Evolutionary conservation across 2,888 invertebrate genomes (phyloP), one percentile per base, ranked within the genome.

Genomic region (Chrysopilus asiliformis): DNA sequence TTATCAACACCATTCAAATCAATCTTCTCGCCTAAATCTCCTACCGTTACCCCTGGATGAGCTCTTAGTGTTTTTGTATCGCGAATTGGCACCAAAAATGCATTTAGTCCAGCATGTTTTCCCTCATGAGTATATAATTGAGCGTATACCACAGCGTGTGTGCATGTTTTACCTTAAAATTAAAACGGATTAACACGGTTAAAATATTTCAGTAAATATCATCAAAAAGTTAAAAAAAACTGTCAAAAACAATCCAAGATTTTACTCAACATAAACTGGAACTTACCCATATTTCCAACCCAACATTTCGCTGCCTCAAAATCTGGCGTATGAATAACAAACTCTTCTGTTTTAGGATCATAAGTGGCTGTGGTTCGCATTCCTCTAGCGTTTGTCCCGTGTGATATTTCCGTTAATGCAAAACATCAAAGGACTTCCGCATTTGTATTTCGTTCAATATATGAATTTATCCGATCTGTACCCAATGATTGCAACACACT

Each of bases 1-100:
- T 95, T 95, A 57, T 95, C 95, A 26, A 94, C 63, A 3, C 90
- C 93, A 60, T 94, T 89, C 7, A 90, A 68, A 0, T 86, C 93
- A 27, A 86, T 68, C 64, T 95, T 95, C 57, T 84, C 83, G 1
- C 95, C 95, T 66, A 95, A 73, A 57, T 95, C 94, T 0, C 93
- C 93, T 0, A 93, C 81, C 1, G 71, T 73, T 1, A 95, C 74
- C 1, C 91, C 90, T 0, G 85, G 76, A 52, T 67, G 74, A 0
- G 86, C 72, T 35, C 71, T 53, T 51, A 84, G 57, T 0, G 84
- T 85, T 39, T 70, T 64, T 1, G 77, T 72, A 59, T 86, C 78
- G 4, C 91, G 66, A 41, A 95, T 71, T 1, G 84, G 89, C 10
- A 87, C 84, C n/a, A 93, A 65, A 55, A 95, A 95, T 0, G 79